Conservation (phyloP, 2,113 vertebrate genomes). For the Marmota monax region DNA sequence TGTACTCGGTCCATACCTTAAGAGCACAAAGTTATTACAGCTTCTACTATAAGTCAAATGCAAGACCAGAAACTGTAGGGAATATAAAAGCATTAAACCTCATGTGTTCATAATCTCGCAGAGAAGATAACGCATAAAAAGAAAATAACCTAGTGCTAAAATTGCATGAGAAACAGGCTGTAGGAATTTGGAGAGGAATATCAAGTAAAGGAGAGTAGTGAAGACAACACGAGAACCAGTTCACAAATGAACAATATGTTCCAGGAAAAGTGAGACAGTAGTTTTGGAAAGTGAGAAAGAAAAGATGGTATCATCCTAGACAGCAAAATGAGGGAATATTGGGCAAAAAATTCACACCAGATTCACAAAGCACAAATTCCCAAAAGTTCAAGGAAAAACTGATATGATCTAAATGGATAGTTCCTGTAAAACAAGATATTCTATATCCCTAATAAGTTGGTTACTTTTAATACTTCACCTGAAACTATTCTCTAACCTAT, state of each 20-base stretch:
- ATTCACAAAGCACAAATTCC: slow-evolving; percentile 26
- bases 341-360: background rate
- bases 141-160: background rate
- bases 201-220: background rate
- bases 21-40: background rate
- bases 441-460: background rate
- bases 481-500: background rate
- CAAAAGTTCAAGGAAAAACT: background rate
- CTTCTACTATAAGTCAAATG: background rate
- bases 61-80: background rate
- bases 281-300: background rate
- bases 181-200: background rate
- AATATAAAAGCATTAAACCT: background rate
- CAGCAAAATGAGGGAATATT: background rate
- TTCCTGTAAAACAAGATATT: background rate
- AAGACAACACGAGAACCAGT: background rate
- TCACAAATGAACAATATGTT: background rate
- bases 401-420: background rate
- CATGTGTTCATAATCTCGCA: background rate
- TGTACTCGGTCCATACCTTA: background rate
- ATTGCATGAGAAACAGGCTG: background rate
- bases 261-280: background rate
- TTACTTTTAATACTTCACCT: background rate
- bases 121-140: background rate
- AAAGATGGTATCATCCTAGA: background rate